Conservation (phyloP, 2,113 vertebrate genomes). For the Mus pahari region DNA sequence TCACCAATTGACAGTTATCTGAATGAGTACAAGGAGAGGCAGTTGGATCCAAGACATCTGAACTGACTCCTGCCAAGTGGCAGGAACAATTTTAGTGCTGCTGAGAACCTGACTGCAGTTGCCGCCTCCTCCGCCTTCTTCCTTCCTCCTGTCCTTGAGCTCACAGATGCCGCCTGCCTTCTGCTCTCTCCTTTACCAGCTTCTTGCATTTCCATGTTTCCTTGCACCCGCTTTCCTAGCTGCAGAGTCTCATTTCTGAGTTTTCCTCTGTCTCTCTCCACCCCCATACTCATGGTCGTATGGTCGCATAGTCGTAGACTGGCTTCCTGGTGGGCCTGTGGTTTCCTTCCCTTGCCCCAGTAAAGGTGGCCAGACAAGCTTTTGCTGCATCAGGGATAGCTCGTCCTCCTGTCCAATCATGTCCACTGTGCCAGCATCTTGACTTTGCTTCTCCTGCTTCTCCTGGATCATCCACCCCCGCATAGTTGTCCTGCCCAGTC, state of each 20-base stretch:
- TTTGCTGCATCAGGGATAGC: too few species aligned
- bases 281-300: too few species aligned
- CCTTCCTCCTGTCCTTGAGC: conserved; percentile 82
- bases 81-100: conserved; percentile 83
- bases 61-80: conserved; percentile 81
- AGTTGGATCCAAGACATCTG: conserved; percentile 74
- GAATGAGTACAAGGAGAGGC: conserved; percentile 68
- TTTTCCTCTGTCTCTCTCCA: background rate
- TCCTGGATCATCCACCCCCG: background rate
- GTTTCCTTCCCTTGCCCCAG: background rate
- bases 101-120: conserved; percentile 80
- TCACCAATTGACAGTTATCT: conserved; percentile 22
- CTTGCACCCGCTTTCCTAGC: conserved; percentile 32
- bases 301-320: fast-evolving
- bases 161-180: conserved; percentile 82
- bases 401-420: background rate
- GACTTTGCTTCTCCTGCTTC: background rate
- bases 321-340: background rate
- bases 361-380: background rate
- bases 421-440: background rate
- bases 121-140: conserved; percentile 78
- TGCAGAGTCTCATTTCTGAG: conserved; percentile 59
- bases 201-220: conserved; percentile 72
- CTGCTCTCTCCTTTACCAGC: conserved; percentile 77
- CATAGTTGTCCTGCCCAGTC: background rate